Evolutionary conservation across 2,797 vertebrate species (phyloP), one percentile per base, ranked within the genome.

Genomic region (Arrhamphus sclerolepis): DNA sequence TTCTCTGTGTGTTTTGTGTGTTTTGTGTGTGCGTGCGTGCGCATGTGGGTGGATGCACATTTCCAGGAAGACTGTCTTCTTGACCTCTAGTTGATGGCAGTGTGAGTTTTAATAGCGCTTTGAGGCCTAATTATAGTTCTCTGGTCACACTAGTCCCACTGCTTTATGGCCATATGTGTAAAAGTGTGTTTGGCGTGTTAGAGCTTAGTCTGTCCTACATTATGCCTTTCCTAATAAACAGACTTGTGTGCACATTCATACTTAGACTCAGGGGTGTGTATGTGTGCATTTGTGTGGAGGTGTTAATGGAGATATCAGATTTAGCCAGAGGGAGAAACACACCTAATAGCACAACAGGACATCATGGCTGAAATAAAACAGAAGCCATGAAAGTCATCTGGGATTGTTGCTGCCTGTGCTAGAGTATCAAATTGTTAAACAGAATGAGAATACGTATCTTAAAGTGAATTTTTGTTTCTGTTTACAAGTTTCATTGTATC

Each of bases 81-180:
- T 90, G 90, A 92, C 91, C 90, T 87, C 81, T 79, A 66, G 58
- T 87, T 83, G 84, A 89, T 80, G 82, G 77, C 77, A 70, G 84
- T 72, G 80, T 79, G 72, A 88, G 76, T 90, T 92, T 91, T 91
- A 92, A 90, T 77, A 83, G 89, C 65, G 63, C 88, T 31, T 72
- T 53, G 89, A 91, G 90, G 84, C 89, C 89, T 91, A 90, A 92
- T 93, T 93, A 92, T 87, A 89, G 84, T 80, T 48, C 79, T 86
- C 77, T 70, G 77, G 77, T 87, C 85, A 77, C 78, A 44, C 74
- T 67, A 79, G 62, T 60, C 56, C 62, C 80, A 60, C 77, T 63
- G 71, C 78, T 91, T 89, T 89, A 88, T 84, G 72, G 55, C 72
- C 7, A 18, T 40, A 53, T 56, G 70, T 64, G 66, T 73, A 59